Evolutionary conservation across 2,113 vertebrate species (phyloP), one percentile per base, ranked within the genome.

Genomic region (zebrafish (Danio rerio)): DNA sequence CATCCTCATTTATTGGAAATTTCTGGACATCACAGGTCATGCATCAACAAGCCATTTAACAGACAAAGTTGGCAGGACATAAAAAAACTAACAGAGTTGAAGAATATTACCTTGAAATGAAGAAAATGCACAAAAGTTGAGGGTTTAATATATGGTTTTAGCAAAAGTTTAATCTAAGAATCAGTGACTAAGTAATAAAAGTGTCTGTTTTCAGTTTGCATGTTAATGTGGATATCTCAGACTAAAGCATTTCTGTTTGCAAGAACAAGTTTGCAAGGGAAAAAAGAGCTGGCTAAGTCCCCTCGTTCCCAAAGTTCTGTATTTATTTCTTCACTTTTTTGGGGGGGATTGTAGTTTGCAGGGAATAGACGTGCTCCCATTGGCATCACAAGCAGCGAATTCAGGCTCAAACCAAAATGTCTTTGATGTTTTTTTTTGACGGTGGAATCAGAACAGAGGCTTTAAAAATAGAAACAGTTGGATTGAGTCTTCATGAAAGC

Each of bases 1-100:
- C 78, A 77, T 86, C 75, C 85, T 82, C 85, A 86, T 73, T 80
- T 63, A 82, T 53, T 61, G 65, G 63, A 83, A 85, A 80, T 83
- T 56, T 78, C 50, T 65, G 61, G 53, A 47, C 74, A 56, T 50
- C 3, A 50, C 7, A 43, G 83, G 68, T 83, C 82, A 83, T 49
- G 62, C 72, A 52, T 73, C 76, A 83, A 84, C 83, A 71, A 73
- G 40, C 56, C 56, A 31, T 31, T 31, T 45, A 73, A 52, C 40
- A 40, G 50, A 18, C 16, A 11, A 7, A 5, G 11, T 52, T 9
- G 49, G 7, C 7, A 52, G 5, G 7, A 52, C 49, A 7, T 1
- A 52, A 52, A 52, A 7, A 52, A 9, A 50, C 49, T 9, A 50
- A 74, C n/a, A 40, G 50, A 52, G 42, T n/a, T 18, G 18, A 56